Conservation (phyloP, 1,140 invertebrate species). For the Hormaphis cornu region DNA sequence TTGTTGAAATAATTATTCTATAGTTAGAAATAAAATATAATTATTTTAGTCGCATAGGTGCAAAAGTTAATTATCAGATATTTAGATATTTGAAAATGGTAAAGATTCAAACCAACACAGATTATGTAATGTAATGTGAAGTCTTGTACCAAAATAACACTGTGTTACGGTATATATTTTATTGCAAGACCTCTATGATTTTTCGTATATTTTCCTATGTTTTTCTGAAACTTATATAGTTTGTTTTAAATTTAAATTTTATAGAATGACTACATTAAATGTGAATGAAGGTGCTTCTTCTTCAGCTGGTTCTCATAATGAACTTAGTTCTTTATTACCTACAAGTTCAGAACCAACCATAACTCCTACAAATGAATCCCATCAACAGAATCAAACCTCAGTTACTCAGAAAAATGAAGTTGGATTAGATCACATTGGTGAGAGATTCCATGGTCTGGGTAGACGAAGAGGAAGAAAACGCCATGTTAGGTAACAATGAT, state of each 20-base stretch:
- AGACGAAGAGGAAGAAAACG: constrained; percentile 16
- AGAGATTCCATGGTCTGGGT: not conserved
- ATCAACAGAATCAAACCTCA: constrained; percentile 7
- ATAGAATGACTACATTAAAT: constrained; percentile 23
- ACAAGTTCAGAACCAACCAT: constrained; percentile 42
- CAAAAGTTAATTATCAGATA: too few species aligned
- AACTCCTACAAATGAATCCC: not conserved
- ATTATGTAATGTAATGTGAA: too few species aligned
- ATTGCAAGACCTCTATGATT: too few species aligned
- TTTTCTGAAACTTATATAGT: not conserved
- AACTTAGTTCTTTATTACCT: constrained; percentile 52
- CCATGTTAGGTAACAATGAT: constrained; percentile 9
- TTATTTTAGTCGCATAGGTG: too few species aligned
- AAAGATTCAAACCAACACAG: too few species aligned
- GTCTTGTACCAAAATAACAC: too few species aligned
- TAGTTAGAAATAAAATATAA: too few species aligned
- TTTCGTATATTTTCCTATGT: too few species aligned
- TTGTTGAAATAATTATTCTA: too few species aligned
- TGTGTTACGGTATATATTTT: too few species aligned
- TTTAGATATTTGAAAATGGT: too few species aligned
- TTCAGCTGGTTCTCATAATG: constrained; percentile 52
- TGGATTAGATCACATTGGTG: not conserved
- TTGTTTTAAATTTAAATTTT: not conserved
- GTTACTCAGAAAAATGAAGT: not conserved
- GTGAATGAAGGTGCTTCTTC: constrained; percentile 35